Evolutionary conservation across 2,888 invertebrate genomes (phyloP).

Genomic region (Diploptera punctata): DNA sequence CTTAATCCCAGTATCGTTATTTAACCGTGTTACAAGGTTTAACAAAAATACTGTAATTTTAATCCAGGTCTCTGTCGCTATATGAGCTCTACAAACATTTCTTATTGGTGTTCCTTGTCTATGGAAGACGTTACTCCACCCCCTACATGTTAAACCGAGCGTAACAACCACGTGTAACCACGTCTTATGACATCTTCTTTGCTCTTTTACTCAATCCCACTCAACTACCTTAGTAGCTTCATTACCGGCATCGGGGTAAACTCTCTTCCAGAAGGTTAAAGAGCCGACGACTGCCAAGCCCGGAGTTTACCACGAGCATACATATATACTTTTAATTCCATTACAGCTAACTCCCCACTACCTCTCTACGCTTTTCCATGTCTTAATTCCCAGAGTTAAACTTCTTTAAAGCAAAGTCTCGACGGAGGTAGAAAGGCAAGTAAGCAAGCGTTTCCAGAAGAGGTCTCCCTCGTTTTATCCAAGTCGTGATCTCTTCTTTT

Average conservation of each 20-base stretch:
- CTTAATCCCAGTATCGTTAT: no score
- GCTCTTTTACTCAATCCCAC: slow-evolving; percentile 23
- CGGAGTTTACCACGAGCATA: slow-evolving; percentile 18
- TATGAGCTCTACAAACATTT: no score
- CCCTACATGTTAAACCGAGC: slow-evolving; percentile 10
- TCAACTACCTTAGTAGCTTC: slow-evolving; percentile 18
- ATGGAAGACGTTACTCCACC: no score
- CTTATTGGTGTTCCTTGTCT: slow-evolving; percentile 1
- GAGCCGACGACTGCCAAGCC: neutral
- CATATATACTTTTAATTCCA: slow-evolving; percentile 40
- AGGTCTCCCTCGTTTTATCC: slow-evolving; percentile 37
- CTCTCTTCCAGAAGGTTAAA: slow-evolving; percentile 1
- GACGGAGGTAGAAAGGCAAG: neutral
- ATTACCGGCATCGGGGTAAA: slow-evolving; percentile 1
- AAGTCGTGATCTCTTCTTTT: slow-evolving; percentile 20
- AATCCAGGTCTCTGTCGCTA: no score
- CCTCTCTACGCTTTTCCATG: slow-evolving; percentile 31
- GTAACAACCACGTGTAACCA: slow-evolving; percentile 26
- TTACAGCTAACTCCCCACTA: slow-evolving; percentile 30
- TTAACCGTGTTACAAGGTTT: no score
- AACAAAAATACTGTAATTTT: no score
- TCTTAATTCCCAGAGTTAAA: slow-evolving; percentile 36
- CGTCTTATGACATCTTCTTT: slow-evolving; percentile 26
- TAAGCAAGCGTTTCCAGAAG: neutral
- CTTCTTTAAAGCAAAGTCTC: neutral